phyloP scores from a whole-genome alignment of 2,113 vertebrate genomes.

The Lampris megalopsis region DNA sequence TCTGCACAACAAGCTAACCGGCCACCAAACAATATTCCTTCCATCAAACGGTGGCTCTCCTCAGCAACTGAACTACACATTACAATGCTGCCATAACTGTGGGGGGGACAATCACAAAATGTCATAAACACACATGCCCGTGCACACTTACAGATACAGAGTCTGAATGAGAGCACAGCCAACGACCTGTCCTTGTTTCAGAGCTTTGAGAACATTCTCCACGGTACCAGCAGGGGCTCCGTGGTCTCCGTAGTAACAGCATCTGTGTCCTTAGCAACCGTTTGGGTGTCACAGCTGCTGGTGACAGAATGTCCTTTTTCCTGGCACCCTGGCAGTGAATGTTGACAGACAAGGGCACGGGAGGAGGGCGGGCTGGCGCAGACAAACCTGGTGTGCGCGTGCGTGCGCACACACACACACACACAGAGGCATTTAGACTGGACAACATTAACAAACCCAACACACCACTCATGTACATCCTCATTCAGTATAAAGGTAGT shows the following conservation, averaged over 20 bases:
- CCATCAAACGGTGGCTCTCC: too few relatives aligned
- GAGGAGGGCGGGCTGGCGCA: too few relatives aligned
- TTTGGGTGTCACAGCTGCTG: constrained; percentile 20
- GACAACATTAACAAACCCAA: too few relatives aligned
- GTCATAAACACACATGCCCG: constrained; percentile 12
- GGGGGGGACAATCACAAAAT: too few relatives aligned
- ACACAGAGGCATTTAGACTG: neutral
- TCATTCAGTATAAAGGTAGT: too few relatives aligned
- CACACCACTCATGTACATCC: too few relatives aligned
- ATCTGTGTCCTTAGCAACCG: constrained; percentile 36
- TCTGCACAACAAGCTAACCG: too few relatives aligned
- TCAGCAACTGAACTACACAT: too few relatives aligned
- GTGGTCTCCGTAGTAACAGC: constrained; percentile 43
- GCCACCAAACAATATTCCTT: too few relatives aligned
- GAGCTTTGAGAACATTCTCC: neutral
- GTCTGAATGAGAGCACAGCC: neutral
- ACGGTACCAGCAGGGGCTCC: neutral
- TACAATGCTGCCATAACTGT: too few relatives aligned
- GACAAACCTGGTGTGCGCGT: too few relatives aligned
- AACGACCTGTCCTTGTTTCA: constrained; percentile 13
- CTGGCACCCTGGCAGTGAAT: neutral
- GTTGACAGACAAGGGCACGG: neutral
- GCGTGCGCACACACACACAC: constrained; percentile 7
- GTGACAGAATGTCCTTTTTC: constrained; percentile 2
- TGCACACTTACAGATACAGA: constrained; percentile 2